These are phyloP conservation scores for Forficula auricularia DNA, from an alignment of 1,140 invertebrate species.

Conservation along the genomic window DNA sequence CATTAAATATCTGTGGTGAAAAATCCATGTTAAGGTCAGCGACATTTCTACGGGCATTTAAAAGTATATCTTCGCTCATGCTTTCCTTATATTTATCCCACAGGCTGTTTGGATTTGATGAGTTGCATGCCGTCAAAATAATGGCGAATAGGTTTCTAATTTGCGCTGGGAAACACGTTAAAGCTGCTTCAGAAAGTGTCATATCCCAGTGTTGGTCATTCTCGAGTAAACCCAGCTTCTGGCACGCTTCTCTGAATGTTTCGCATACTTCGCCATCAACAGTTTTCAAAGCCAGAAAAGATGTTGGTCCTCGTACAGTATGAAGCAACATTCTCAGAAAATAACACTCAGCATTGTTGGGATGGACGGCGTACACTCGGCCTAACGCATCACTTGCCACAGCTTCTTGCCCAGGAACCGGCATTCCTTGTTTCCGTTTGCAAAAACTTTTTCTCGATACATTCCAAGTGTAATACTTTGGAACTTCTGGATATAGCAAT, in stretches of 20 bases:
- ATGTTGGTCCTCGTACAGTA: slow-evolving; percentile 24
- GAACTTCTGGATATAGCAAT: slow-evolving; percentile 15
- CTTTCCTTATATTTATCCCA: slow-evolving; percentile 10
- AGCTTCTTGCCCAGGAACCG: too few relatives aligned
- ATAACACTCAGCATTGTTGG: slow-evolving; percentile 4
- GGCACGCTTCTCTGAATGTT: slow-evolving; percentile 22
- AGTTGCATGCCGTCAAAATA: slow-evolving; percentile 1
- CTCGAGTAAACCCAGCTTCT: slow-evolving; percentile 20
- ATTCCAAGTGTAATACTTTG: slow-evolving; percentile 18
- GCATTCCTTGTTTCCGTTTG: slow-evolving; percentile 6
- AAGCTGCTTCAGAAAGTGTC: slow-evolving; percentile 19
- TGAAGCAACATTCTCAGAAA: slow-evolving; percentile 20
- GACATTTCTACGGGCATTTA: too few relatives aligned
- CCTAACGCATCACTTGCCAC: too few relatives aligned
- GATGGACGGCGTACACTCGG: slow-evolving; percentile 21
- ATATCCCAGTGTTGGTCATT: slow-evolving; percentile 22
- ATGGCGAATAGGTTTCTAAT: slow-evolving; percentile 7
- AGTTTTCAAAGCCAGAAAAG: slow-evolving; percentile 23
- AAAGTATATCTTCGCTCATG: slow-evolving; percentile 11
- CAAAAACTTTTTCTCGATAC: slow-evolving; percentile 15
- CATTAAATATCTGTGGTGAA: too few relatives aligned
- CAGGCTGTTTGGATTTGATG: slow-evolving; percentile 9
- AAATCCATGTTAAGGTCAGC: too few relatives aligned
- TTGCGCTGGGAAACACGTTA: slow-evolving; percentile 20
- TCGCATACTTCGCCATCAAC: slow-evolving; percentile 17